Conservation (phyloP, 2,797 vertebrate species). For the Balearica regulorum region DNA sequence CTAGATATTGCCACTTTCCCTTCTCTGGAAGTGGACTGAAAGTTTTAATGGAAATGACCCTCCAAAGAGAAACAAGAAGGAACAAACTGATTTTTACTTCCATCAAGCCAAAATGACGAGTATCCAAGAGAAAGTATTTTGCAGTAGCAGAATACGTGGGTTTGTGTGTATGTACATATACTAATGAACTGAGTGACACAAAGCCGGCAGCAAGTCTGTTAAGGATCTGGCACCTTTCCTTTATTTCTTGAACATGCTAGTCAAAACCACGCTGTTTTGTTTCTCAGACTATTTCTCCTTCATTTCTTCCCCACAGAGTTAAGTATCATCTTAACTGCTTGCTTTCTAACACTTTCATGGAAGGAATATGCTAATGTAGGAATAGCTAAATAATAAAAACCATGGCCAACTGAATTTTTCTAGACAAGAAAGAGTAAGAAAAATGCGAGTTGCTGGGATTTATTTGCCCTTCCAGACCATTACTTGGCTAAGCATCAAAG, state of each 20-base stretch:
- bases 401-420: background rate
- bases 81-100: background rate
- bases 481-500: conserved; percentile 58
- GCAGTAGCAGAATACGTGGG: background rate
- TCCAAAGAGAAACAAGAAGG: background rate
- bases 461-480: conserved; percentile 10
- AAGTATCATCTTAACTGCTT: background rate
- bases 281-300: background rate
- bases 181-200: background rate
- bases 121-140: background rate
- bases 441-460: background rate
- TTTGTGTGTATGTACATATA: background rate
- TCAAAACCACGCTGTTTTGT: background rate
- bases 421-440: background rate
- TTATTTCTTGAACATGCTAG: background rate
- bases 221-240: background rate
- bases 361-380: background rate
- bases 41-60: background rate
- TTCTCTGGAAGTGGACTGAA: background rate
- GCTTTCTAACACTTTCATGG: background rate
- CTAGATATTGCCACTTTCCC: background rate
- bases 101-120: background rate
- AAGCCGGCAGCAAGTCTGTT: background rate
- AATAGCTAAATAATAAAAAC: background rate
- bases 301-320: background rate